phyloP scores from a whole-genome alignment of 1,140 invertebrate species.

The Leptopilina clavipes region DNA sequence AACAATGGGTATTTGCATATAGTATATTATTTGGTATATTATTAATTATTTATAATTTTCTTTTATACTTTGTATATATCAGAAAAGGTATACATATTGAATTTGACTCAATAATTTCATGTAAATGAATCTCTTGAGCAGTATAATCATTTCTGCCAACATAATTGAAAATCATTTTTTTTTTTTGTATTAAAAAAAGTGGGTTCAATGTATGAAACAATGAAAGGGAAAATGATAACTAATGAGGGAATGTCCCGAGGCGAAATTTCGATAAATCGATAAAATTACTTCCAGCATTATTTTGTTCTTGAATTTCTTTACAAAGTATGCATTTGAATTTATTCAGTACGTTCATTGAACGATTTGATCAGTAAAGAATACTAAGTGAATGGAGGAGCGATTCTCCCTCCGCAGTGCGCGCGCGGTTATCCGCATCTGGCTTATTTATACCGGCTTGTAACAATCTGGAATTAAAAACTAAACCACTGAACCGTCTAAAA shows the following conservation, averaged over 20 bases:
- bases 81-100: no score
- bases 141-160: no score
- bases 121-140: no score
- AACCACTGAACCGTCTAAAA: not conserved
- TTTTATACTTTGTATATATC: no score
- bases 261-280: slow-evolving; percentile 46
- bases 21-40: no score
- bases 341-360: slow-evolving; percentile 46
- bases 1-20: no score
- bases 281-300: slow-evolving; percentile 36
- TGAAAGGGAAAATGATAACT: not conserved
- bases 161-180: no score
- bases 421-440: slow-evolving; percentile 44
- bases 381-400: slow-evolving; percentile 42
- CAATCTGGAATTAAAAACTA: not conserved
- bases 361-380: slow-evolving; percentile 47
- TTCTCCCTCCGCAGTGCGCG: not conserved
- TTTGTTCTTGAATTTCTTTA: no score
- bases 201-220: no score
- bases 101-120: no score
- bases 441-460: not conserved
- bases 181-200: no score
- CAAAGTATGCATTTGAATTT: not conserved
- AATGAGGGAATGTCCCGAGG: slow-evolving; percentile 50
- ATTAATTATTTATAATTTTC: no score